Evolutionary conservation across 2,797 vertebrate genomes (phyloP).

Genomic region (Notamacropus eugenii): DNA sequence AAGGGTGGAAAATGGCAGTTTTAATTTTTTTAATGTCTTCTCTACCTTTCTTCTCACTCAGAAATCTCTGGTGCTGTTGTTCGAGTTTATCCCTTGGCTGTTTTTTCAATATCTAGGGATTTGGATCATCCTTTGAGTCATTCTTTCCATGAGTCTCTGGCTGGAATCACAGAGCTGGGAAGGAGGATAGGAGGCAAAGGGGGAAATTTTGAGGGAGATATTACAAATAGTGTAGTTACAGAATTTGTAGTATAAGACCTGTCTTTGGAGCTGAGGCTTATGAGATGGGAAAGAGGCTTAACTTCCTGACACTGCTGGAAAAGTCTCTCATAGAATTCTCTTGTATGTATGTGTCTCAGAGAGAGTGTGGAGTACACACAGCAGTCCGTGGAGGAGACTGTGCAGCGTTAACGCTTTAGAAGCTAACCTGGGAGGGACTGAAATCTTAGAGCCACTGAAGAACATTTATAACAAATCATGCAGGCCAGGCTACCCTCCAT

Average conservation of each 20-base stretch:
- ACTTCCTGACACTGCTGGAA: not conserved
- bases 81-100: slow-evolving; percentile 93
- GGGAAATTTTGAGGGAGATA: not conserved
- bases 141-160: slow-evolving; percentile 88
- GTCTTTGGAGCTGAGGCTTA: not conserved
- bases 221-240: not conserved
- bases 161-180: not conserved
- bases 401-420: slow-evolving; percentile 82
- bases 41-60: slow-evolving; percentile 61
- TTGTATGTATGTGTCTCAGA: slow-evolving; percentile 68
- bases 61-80: slow-evolving; percentile 91
- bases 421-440: slow-evolving; percentile 84
- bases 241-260: not conserved
- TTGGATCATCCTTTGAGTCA: slow-evolving; percentile 87
- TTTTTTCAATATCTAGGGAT: slow-evolving; percentile 92
- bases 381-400: slow-evolving; percentile 84
- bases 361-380: slow-evolving; percentile 88
- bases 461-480: slow-evolving; percentile 80
- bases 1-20: not conserved
- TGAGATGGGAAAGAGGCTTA: not conserved
- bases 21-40: not conserved
- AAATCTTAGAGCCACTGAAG: slow-evolving; percentile 83
- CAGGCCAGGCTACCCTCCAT: slow-evolving; percentile 78
- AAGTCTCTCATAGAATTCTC: not conserved
- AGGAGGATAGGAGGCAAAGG: not conserved